Conservation (phyloP, 2,888 invertebrate species). For the Caenorhabditis macrosperma region DNA sequence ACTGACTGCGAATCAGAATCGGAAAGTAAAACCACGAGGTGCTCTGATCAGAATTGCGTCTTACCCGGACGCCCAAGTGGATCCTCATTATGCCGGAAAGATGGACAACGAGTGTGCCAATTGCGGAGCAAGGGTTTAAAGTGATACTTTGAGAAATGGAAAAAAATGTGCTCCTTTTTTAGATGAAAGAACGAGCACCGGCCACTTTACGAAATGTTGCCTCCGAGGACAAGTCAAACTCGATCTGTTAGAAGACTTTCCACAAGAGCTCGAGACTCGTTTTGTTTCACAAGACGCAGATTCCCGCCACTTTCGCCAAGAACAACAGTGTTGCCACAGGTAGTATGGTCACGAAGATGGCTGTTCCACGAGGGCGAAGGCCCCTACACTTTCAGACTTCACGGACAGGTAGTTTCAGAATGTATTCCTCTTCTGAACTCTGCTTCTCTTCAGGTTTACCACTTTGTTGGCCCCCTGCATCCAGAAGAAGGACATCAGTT, state of each 20-base stretch:
- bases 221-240: background rate
- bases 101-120: background rate
- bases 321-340: slow-evolving; percentile 44
- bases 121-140: background rate
- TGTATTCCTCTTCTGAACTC: background rate
- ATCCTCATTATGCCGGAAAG: background rate
- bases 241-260: slow-evolving; percentile 11
- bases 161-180: background rate
- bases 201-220: slow-evolving; percentile 14
- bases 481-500: no score
- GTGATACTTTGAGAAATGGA: background rate
- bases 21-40: no score
- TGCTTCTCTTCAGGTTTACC: background rate
- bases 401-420: slow-evolving; percentile 21
- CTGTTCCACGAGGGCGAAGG: slow-evolving; percentile 20
- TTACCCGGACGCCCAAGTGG: no score
- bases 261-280: background rate
- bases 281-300: background rate
- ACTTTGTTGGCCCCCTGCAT: no score
- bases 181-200: background rate
- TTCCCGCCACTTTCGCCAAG: background rate
- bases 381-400: slow-evolving; percentile 45
- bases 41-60: no score
- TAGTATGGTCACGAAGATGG: slow-evolving; percentile 29
- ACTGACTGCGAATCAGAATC: no score